Evolutionary conservation across 2,113 vertebrate species (phyloP).

Genomic region (Microtus richardsoni): DNA sequence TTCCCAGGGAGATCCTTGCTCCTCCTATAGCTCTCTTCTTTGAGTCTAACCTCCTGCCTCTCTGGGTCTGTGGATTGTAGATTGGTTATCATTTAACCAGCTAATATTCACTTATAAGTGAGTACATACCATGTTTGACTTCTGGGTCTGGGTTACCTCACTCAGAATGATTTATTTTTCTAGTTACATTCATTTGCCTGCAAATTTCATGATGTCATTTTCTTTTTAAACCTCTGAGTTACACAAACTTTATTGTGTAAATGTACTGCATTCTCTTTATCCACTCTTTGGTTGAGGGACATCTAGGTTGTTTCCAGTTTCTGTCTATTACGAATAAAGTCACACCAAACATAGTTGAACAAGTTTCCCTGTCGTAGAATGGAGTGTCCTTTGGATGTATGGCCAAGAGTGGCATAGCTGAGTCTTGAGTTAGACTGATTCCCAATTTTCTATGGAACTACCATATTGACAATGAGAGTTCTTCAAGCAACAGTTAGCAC

Average conservation of each 20-base stretch:
- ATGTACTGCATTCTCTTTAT: not conserved
- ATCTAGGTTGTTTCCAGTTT: not conserved
- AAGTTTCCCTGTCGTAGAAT: not conserved
- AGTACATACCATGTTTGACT: too few relatives aligned
- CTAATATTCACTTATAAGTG: too few relatives aligned
- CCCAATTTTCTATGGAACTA: not conserved
- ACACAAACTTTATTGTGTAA: not conserved
- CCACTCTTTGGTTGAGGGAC: not conserved
- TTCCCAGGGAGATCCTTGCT: not conserved
- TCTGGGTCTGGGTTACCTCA: not conserved
- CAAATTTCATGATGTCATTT: not conserved
- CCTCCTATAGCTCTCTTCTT: too few relatives aligned
- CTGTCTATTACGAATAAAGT: not conserved
- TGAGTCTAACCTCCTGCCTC: too few relatives aligned
- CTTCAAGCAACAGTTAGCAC: conserved; percentile 28
- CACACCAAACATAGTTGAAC: not conserved
- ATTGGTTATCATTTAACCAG: too few relatives aligned
- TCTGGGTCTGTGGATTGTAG: not conserved
- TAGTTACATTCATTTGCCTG: not conserved
- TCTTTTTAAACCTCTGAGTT: not conserved
- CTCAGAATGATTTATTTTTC: not conserved
- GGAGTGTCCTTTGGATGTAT: not conserved
- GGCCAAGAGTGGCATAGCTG: not conserved
- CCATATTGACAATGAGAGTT: not conserved
- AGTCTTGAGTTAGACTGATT: not conserved